These are phyloP conservation scores for Drosophila differens DNA, from an alignment of 2,888 invertebrate genomes.

Conservation along the genomic window DNA sequence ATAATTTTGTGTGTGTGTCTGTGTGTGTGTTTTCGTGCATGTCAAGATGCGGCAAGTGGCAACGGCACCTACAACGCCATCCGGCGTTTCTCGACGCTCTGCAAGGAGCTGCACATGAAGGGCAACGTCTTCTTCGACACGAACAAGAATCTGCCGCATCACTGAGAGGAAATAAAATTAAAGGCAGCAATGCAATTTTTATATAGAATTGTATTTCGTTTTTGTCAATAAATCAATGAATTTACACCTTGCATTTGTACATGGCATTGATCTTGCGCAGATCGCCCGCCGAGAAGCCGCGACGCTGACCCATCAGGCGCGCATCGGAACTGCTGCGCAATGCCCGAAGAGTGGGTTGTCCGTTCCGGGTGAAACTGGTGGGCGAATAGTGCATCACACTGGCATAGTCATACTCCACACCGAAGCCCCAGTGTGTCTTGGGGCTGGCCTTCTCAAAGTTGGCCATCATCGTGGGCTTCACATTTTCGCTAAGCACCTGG, in stretches of 20 bases:
- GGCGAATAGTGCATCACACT: slow-evolving; percentile 94
- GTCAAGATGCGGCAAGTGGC: slow-evolving; percentile 49
- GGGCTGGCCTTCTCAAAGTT: slow-evolving; percentile 90
- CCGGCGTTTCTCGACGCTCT: slow-evolving; percentile 84
- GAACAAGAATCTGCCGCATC: slow-evolving; percentile 81
- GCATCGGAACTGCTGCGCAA: slow-evolving; percentile 83
- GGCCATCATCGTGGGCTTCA: slow-evolving; percentile 87
- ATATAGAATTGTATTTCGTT: slow-evolving; percentile 47
- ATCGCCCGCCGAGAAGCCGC: slow-evolving; percentile 80
- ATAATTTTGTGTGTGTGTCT: slow-evolving; percentile 18
- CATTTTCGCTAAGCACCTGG: slow-evolving; percentile 88
- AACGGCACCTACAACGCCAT: slow-evolving; percentile 81
- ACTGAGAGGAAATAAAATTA: slow-evolving; percentile 47
- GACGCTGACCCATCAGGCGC: slow-evolving; percentile 79
- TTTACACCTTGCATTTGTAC: slow-evolving; percentile 75
- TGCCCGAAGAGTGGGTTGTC: slow-evolving; percentile 89
- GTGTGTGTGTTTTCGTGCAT: slow-evolving; percentile 31
- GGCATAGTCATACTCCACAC: slow-evolving; percentile 90
- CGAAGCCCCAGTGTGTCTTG: slow-evolving; percentile 87
- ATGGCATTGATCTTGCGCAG: slow-evolving; percentile 81
- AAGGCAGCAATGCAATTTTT: slow-evolving; percentile 14
- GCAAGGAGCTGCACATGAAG: slow-evolving; percentile 84
- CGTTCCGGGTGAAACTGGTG: slow-evolving; percentile 90
- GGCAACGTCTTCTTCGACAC: slow-evolving; percentile 84
- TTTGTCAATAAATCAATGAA: slow-evolving; percentile 44